Evolutionary conservation across 53 echinoderm and acorn worm genomes (phyloP).

Genomic region (Glandiceps talaboti): DNA sequence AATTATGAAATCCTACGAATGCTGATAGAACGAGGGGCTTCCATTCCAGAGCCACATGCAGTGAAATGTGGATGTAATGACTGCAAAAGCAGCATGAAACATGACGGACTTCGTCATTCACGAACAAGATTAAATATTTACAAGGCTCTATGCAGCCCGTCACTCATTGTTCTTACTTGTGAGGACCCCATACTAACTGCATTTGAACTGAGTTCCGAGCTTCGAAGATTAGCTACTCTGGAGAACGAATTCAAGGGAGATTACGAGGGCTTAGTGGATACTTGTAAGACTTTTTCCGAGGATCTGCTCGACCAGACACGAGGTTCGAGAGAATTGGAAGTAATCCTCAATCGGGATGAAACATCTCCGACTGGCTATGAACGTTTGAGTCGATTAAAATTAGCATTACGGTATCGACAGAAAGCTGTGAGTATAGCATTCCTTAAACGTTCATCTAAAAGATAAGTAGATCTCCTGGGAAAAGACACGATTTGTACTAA

Average conservation of each 20-base stretch:
- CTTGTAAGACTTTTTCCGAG: conserved; percentile 84
- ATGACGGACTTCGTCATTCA: conserved; percentile 91
- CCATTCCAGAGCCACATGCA: conserved; percentile 96
- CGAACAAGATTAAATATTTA: conserved; percentile 89
- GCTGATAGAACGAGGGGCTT: conserved; percentile 77
- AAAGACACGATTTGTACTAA: no score
- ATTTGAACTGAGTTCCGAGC: conserved; percentile 95
- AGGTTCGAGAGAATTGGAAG: conserved; percentile 79
- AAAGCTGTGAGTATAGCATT: conserved; percentile 80
- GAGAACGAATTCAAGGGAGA: conserved; percentile 98
- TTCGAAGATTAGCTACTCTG: conserved; percentile 72
- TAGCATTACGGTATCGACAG: conserved; percentile 90
- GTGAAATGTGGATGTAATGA: conserved; percentile 97
- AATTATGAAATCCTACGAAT: conserved; percentile 95
- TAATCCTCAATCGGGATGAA: conserved; percentile 78
- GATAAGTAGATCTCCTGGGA: no score
- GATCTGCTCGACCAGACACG: conserved; percentile 78
- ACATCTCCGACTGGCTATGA: conserved; percentile 37
- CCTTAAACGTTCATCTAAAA: no score
- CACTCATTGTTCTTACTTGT: conserved; percentile 78
- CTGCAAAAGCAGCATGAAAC: conserved; percentile 79
- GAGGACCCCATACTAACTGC: conserved; percentile 95
- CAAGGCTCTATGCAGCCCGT: conserved; percentile 85
- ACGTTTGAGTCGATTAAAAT: conserved; percentile 62
- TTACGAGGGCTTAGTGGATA: conserved; percentile 79